A percentile compares a stretch with the other conserved stretches of the same genome.
These are phyloP conservation scores for Pogonognathellus flavescens DNA, from an alignment of 1,140 invertebrate genomes.

Conservation along the genomic window DNA sequence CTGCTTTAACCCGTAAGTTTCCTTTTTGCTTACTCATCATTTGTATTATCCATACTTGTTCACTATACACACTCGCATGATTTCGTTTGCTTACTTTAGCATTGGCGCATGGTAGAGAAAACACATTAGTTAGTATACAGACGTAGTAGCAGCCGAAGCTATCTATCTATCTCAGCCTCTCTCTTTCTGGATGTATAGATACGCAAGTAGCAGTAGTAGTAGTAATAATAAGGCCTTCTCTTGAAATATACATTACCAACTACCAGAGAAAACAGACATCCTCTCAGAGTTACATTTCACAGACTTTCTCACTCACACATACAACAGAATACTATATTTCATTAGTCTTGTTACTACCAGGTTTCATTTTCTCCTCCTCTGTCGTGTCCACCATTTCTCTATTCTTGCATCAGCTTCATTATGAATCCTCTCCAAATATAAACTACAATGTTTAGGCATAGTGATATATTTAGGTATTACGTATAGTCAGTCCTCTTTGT, in stretches of 20 bases:
- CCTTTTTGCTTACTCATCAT: conserved; percentile 34
- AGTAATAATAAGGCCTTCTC: too few relatives aligned
- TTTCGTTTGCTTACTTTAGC: conserved; percentile 26
- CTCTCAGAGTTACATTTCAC: background rate
- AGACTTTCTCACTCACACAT: background rate
- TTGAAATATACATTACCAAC: too few relatives aligned
- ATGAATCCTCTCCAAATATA: conserved; percentile 21
- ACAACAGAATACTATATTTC: conserved; percentile 26
- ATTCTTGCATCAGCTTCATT: conserved; percentile 9
- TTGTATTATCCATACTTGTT: background rate
- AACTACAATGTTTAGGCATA: background rate
- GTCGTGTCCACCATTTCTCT: conserved; percentile 40
- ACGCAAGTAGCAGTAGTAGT: too few relatives aligned
- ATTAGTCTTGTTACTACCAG: conserved; percentile 35
- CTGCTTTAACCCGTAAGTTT: conserved; percentile 26
- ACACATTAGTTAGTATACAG: conserved; percentile 25
- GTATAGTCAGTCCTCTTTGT: background rate
- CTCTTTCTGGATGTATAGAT: too few relatives aligned
- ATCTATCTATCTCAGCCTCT: too few relatives aligned
- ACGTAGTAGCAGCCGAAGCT: too few relatives aligned
- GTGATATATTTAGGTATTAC: background rate
- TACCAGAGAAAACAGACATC: background rate
- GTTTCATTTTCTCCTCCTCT: conserved; percentile 41
- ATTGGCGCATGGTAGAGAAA: background rate
- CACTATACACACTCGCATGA: background rate